These are phyloP conservation scores for Macroramphosus scolopax DNA, from an alignment of 2,797 vertebrate genomes.

Conservation along the genomic window DNA sequence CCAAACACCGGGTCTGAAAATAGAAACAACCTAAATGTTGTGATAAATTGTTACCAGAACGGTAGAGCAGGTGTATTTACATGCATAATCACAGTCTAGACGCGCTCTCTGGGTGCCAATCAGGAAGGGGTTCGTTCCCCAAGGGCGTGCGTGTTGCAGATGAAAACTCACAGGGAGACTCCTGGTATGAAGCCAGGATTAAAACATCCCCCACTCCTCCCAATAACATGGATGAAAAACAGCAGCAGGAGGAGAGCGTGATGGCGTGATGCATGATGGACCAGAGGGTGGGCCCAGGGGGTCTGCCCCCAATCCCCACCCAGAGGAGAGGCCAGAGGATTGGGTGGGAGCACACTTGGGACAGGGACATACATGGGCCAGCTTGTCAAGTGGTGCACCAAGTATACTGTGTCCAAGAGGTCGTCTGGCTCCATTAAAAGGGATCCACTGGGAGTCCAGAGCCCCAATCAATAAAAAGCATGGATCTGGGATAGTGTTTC, in stretches of 20 bases:
- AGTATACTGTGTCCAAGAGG: slow-evolving; percentile 64
- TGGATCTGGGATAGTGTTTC: slow-evolving; percentile 71
- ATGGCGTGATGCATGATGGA: slow-evolving; percentile 44
- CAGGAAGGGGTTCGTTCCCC: slow-evolving; percentile 42
- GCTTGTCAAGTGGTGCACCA: slow-evolving; percentile 30
- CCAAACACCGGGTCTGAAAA: slow-evolving; percentile 28
- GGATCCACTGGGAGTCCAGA: slow-evolving; percentile 65
- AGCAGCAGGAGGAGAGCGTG: slow-evolving; percentile 30
- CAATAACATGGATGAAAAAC: slow-evolving; percentile 26
- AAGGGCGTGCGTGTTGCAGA: slow-evolving; percentile 43
- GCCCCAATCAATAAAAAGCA: slow-evolving; percentile 71
- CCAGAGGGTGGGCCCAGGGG: slow-evolving; percentile 35
- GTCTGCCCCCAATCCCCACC: slow-evolving; percentile 37
- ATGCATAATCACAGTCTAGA: slow-evolving; percentile 66
- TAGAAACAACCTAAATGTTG: slow-evolving; percentile 26
- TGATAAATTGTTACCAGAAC: slow-evolving; percentile 32
- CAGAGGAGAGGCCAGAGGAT: slow-evolving; percentile 19
- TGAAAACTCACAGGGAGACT: slow-evolving; percentile 46
- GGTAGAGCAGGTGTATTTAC: slow-evolving; percentile 62
- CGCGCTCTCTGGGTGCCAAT: slow-evolving; percentile 56
- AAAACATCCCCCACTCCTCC: slow-evolving; percentile 36
- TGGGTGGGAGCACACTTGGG: slow-evolving; percentile 16
- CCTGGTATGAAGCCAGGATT: slow-evolving; percentile 55
- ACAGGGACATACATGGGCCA: slow-evolving; percentile 34
- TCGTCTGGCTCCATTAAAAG: slow-evolving; percentile 72